Base-by-base conservation (phyloP, 2,113 vertebrate genomes). In the Nothocercus julius region DNA sequence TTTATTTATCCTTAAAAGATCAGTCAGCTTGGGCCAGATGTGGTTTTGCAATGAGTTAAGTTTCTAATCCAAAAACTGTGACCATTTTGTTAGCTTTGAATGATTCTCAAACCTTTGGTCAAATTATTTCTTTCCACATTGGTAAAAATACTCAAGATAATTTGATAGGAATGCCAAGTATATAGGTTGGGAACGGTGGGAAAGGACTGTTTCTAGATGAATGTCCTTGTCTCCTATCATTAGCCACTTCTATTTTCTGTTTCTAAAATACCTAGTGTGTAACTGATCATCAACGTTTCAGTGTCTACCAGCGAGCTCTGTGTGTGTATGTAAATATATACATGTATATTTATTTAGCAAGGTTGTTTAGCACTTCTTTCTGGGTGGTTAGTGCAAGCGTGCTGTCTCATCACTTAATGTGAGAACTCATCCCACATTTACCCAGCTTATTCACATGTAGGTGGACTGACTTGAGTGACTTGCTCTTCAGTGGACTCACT, bases 241-340 rank as follows among this genome's bases (percentile, higher is more conserved):
- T 90, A 67, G 86, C 40, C 40, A 63, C 78, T 90, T 92, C 19
- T 47, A 10, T 79, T 53, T 53, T 53, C 73, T 96, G 36, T 97
- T 96, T 93, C 90, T 86, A 56, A 89, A 84, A 49, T 27, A 89
- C 11, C 56, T 86, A 92, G n/a, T 92, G 85, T 96, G 94, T 97
- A 95, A 94, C 86, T 82, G 47, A 62, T 44, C 3, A 0, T 64
- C 70, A 76, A 2, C 81, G 64, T 91, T 92, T 96, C 64, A 91
- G 17, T 89, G 77, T 58, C 83, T 28, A 88, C 42, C 49, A 66
- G 66, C 3, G 30, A 58, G 54, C 28, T 30, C 53, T 30, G 54
- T 56, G 27, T 28, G 13, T 34, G 34, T 20, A 24, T 24, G 47
- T 72, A 74, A 49, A 40, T 18, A 12, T 28, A 40, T 40, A 40